Conservation (phyloP, 2,797 vertebrate species). For the Coregonus ussuriensis region DNA sequence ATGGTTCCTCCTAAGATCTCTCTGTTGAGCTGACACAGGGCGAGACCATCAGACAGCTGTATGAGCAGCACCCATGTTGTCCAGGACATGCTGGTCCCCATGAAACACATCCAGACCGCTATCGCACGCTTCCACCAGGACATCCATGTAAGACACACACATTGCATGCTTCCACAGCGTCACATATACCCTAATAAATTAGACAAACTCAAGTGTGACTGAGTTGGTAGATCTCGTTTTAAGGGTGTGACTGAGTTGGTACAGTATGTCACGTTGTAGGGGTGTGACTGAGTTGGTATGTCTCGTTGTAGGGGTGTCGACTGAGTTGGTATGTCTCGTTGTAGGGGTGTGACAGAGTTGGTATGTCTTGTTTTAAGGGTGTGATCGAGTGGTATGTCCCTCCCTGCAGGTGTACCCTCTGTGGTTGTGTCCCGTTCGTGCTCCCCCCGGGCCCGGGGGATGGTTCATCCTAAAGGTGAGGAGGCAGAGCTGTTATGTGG, state of each 20-base stretch:
- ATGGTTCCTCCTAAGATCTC: constrained; percentile 99
- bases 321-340: too few relatives aligned
- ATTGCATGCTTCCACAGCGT: not conserved
- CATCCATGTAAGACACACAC: constrained; percentile 77
- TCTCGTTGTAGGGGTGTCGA: too few relatives aligned
- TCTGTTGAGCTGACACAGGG: constrained; percentile 94
- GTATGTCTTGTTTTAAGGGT: not conserved
- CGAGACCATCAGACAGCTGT: constrained; percentile 90
- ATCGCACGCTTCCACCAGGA: constrained; percentile 86
- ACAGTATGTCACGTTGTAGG: too few relatives aligned
- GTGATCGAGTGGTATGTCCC: constrained; percentile 13
- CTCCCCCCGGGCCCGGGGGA: constrained; percentile 88
- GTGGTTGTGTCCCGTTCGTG: constrained; percentile 95
- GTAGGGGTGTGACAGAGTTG: not conserved
- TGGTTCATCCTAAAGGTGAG: constrained; percentile 93
- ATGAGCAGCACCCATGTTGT: constrained; percentile 96
- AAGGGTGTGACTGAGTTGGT: constrained; percentile 10
- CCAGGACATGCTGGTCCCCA: constrained; percentile 97
- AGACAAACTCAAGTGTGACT: not conserved
- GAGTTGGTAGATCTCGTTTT: not conserved
- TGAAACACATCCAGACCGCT: constrained; percentile 84
- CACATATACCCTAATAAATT: not conserved
- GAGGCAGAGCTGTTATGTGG: constrained; percentile 91
- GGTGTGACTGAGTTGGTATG: too few relatives aligned
- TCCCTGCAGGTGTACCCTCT: constrained; percentile 90